Evolutionary conservation across 2,888 invertebrate species (phyloP).

Genomic region (Neoascia interrupta): DNA sequence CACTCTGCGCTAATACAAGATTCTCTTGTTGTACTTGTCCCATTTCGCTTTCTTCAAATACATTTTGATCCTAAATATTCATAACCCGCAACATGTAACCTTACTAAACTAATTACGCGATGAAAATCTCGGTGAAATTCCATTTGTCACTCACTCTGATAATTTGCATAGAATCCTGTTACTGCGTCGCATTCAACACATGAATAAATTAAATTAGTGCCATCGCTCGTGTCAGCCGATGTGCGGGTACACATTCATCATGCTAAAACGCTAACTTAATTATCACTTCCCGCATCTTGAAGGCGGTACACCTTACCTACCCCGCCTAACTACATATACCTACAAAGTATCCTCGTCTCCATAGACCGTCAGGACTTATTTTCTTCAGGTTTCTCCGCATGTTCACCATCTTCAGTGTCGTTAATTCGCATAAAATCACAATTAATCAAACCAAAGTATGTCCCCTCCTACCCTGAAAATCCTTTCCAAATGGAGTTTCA

Average conservation of each 20-base stretch:
- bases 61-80: constrained; percentile 17
- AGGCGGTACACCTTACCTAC: no score
- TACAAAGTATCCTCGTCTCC: constrained; percentile 9
- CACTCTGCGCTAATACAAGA: no score
- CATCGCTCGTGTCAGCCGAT: constrained; percentile 17
- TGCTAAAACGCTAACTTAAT: constrained; percentile 61
- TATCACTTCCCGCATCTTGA: constrained; percentile 61
- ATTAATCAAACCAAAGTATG: constrained; percentile 66
- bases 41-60: no score
- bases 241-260: constrained; percentile 54
- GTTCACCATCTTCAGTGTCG: constrained; percentile 29
- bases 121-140: constrained; percentile 55
- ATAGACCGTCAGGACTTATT: constrained; percentile 42
- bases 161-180: constrained; percentile 37
- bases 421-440: constrained; percentile 68
- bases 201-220: constrained; percentile 64
- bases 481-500: constrained; percentile 27
- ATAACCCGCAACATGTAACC: constrained; percentile 43
- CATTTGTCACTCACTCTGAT: constrained; percentile 54
- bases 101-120: constrained; percentile 58
- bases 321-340: no score
- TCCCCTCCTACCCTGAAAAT: no score
- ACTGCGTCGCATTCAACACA: constrained; percentile 54
- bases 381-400: not conserved
- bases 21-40: no score